Evolutionary conservation across 2,113 vertebrate genomes (phyloP).

Genomic region (Leucopsar rothschildi): DNA sequence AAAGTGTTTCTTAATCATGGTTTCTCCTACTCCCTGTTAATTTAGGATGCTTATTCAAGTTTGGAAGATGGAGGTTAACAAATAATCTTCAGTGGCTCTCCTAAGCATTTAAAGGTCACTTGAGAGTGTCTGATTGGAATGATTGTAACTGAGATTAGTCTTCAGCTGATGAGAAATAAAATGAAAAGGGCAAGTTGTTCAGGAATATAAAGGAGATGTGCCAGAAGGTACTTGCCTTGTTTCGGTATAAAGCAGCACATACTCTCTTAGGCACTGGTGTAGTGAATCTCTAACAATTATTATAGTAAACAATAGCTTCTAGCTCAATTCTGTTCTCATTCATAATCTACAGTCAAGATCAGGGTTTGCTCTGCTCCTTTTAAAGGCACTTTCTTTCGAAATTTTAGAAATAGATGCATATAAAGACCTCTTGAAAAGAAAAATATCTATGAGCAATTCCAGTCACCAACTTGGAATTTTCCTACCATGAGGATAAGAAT

Average conservation of each 20-base stretch:
- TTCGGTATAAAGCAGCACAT: background rate
- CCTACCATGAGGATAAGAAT: background rate
- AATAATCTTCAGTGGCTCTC: background rate
- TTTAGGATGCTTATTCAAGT: background rate
- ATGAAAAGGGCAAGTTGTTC: conserved; percentile 10
- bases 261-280: background rate
- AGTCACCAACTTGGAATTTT: background rate
- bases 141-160: conserved; percentile 9
- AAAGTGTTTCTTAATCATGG: background rate
- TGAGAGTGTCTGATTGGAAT: conserved; percentile 6
- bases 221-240: background rate
- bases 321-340: background rate
- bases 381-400: background rate
- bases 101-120: conserved; percentile 24
- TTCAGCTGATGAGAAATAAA: background rate
- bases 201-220: background rate
- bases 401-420: background rate
- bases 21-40: background rate
- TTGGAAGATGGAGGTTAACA: background rate
- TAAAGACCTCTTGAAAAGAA: background rate
- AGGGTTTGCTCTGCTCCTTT: background rate
- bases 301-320: background rate
- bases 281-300: background rate
- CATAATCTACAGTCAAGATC: background rate
- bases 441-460: background rate